Evolutionary conservation across 1,140 invertebrate species (phyloP), one percentile per base, ranked within the genome.

Genomic region (Hycleus cichorii): DNA sequence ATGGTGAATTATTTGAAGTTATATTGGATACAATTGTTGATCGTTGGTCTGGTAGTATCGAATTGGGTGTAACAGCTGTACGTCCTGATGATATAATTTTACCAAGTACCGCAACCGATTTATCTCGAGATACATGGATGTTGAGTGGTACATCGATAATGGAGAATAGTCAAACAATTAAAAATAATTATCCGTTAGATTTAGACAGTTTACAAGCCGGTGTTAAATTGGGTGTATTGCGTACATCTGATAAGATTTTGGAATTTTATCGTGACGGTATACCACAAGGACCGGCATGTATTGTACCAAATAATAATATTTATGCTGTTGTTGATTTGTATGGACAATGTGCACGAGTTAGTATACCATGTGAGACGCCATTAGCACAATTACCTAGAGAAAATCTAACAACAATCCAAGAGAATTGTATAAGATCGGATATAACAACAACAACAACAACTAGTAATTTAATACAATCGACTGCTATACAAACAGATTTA

Each of bases 321-420:
- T 96, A 91, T 77, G 93, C 91, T n/a, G 92, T 97, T 0, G 87
- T 97, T 39, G 93, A 97, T 78, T 78, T 97, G 9, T 96, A 96
- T 72, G 94, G 93, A 4, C 91, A 93, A 71, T 97, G 93, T 75
- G 90, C 91, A 18, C 90, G 95, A 81, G 92, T 96, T 47, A 77
- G 74, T 60, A 72, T 80, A 5, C 75, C 75, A 11, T 72, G 72
- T 47, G 72, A 70, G 18, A 71, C 71, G 0, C 74, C 75, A 27
- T 27, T 73, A n/a, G 69, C 67, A 4, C 73, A 9, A 65, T 64
- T 12, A 40, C 65, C 47, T 71, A 73, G 47, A 68, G 68, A 1
- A 75, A 72, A 47, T 70, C 75, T 60, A n/a, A 24, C 69, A 24
- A 9, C 47, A 48, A 39, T 44, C 10, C 26, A 47, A 18, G 66